Percentiles rank a stretch among this genome's conserved stretches.
phyloP scores from a whole-genome alignment of 2,113 vertebrate genomes.

The Merops nubicus region DNA sequence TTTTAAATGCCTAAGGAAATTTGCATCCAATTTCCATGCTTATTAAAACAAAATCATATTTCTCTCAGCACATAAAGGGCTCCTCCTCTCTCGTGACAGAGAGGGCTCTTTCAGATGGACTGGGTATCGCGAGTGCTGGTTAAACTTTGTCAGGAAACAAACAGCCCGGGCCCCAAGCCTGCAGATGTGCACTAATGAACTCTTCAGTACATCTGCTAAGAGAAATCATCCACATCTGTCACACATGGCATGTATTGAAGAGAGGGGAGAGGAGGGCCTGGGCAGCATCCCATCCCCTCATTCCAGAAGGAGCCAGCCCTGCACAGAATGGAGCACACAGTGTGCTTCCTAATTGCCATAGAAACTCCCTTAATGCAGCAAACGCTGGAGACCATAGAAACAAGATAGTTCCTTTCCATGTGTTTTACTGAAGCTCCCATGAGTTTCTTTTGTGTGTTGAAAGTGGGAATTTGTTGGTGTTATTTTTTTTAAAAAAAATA shows the following conservation, averaged over 20 bases:
- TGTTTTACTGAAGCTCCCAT: not conserved
- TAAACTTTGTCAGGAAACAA: not conserved
- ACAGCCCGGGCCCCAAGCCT: not conserved
- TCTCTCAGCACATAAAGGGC: not conserved
- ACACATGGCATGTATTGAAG: not conserved
- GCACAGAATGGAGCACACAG: not conserved
- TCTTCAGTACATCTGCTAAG: not conserved
- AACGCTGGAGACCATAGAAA: not conserved
- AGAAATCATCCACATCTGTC: not conserved
- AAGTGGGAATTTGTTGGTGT: not conserved
- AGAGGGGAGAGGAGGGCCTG: not conserved
- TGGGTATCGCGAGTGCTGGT: not conserved
- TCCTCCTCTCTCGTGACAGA: not conserved
- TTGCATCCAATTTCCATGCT: not conserved
- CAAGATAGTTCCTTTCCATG: not conserved
- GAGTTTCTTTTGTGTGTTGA: not conserved
- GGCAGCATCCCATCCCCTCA: not conserved
- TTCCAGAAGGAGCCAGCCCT: not conserved
- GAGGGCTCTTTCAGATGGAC: not conserved
- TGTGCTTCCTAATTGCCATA: rapidly evolving
- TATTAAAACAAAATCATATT: not conserved
- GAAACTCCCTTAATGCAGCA: not conserved
- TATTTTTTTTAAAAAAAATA: not conserved
- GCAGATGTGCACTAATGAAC: not conserved
- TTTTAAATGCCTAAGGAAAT: not conserved